phyloP scores from a whole-genome alignment of 2,797 vertebrate species.

The Chelon auratus region DNA sequence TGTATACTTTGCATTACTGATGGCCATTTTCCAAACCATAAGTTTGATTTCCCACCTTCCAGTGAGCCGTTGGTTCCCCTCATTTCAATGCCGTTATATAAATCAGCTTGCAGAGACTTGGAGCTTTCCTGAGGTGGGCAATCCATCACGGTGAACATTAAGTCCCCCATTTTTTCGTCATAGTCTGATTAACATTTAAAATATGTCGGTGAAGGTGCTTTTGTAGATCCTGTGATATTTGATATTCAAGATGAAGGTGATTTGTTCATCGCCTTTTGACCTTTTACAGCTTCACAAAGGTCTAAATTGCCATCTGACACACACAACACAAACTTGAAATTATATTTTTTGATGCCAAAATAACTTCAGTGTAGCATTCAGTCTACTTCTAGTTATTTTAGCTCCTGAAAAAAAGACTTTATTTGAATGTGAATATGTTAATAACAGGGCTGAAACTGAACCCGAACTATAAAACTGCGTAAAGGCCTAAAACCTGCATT shows the following conservation, averaged over 20 bases:
- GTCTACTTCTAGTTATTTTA: neutral
- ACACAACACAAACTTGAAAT: neutral
- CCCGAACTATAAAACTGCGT: too few species aligned
- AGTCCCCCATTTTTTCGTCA: slow-evolving; percentile 1
- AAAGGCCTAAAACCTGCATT: too few species aligned
- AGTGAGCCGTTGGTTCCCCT: slow-evolving; percentile 22
- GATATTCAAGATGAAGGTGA: neutral
- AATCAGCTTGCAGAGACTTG: slow-evolving; percentile 30
- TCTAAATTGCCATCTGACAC: neutral
- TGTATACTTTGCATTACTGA: slow-evolving; percentile 38
- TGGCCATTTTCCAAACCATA: slow-evolving; percentile 56
- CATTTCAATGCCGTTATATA: slow-evolving; percentile 19
- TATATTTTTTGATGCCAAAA: neutral
- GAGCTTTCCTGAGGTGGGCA: slow-evolving; percentile 23
- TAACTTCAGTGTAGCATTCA: neutral
- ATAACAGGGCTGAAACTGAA: too few species aligned
- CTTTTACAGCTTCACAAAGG: too few species aligned
- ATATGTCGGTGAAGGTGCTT: neutral
- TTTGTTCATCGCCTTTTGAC: neutral
- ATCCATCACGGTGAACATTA: slow-evolving; percentile 39
- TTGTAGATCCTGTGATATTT: neutral
- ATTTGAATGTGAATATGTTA: too few species aligned
- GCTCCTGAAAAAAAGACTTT: neutral
- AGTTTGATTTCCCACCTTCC: slow-evolving; percentile 50
- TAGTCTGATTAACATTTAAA: slow-evolving; percentile 19